Evolutionary conservation across 64 coral and sea anemone species (phyloP).

Genomic region (Montipora capricornis): DNA sequence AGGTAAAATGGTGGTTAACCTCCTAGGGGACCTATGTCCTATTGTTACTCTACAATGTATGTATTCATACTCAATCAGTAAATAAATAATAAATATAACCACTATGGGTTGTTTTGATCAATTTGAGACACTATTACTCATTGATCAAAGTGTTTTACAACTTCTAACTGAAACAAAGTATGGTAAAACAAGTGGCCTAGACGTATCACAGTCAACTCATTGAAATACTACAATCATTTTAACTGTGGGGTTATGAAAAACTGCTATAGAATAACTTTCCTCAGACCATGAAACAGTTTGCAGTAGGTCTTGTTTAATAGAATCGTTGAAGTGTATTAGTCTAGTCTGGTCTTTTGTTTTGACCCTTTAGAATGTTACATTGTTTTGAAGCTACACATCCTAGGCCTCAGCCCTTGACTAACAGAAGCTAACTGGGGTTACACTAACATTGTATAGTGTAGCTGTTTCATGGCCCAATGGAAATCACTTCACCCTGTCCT

Average conservation of each 20-base stretch:
- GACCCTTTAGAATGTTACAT: neutral
- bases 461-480: constrained; percentile 42
- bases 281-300: constrained; percentile 18
- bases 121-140: neutral
- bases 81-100: neutral
- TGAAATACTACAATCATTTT: constrained; percentile 14
- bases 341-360: constrained; percentile 18
- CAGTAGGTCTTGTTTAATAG: constrained; percentile 25
- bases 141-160: constrained; percentile 29
- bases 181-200: neutral
- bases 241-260: neutral
- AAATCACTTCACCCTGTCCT: constrained; percentile 47
- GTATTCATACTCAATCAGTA: too few species aligned
- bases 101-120: constrained; percentile 29
- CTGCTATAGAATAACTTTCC: constrained; percentile 5
- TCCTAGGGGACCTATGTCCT: too few species aligned
- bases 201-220: neutral
- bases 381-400: constrained; percentile 9
- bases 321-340: neutral
- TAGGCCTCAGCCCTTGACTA: constrained; percentile 12
- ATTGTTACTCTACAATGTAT: too few species aligned
- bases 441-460: constrained; percentile 16
- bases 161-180: constrained; percentile 28
- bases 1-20: too few species aligned
- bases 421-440: constrained; percentile 2